These are phyloP conservation scores for Drosophila rufa DNA, from an alignment of 1,140 invertebrate genomes.

Conservation along the genomic window DNA sequence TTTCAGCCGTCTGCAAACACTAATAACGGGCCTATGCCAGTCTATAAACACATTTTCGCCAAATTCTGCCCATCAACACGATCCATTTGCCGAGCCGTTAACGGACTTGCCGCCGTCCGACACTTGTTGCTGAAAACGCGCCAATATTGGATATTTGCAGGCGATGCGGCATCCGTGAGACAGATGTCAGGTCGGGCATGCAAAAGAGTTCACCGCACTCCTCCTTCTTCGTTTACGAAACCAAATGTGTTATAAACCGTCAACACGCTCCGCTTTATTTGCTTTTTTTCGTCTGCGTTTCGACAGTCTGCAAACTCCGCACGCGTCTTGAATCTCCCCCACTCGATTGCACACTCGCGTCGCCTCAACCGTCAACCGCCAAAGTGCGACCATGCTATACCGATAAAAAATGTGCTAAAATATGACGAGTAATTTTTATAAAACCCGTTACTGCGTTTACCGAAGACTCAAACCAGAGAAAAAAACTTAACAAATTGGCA, in stretches of 20 bases:
- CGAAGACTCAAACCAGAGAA: not conserved
- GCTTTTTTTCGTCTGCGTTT: constrained; percentile 36
- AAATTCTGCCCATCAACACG: constrained; percentile 32
- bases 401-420: not conserved
- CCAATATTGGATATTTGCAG: constrained; percentile 36
- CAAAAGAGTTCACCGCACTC: constrained; percentile 41
- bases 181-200: constrained; percentile 61
- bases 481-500: too few relatives aligned
- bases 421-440: not conserved
- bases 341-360: constrained; percentile 40
- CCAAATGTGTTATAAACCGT: constrained; percentile 49
- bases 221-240: constrained; percentile 21
- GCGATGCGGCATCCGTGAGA: constrained; percentile 12
- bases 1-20: constrained; percentile 30
- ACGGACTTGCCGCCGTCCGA: constrained; percentile 20
- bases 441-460: not conserved
- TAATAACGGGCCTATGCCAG: constrained; percentile 49
- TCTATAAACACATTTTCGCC: constrained; percentile 55
- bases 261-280: constrained; percentile 68
- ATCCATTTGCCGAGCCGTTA: constrained; percentile 29
- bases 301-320: constrained; percentile 29
- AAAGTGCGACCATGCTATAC: not conserved
- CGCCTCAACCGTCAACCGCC: not conserved
- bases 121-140: constrained; percentile 71
- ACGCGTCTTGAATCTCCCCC: constrained; percentile 43